Base-by-base conservation (phyloP, 2,113 vertebrate genomes). In the Malaclemys terrapin region DNA sequence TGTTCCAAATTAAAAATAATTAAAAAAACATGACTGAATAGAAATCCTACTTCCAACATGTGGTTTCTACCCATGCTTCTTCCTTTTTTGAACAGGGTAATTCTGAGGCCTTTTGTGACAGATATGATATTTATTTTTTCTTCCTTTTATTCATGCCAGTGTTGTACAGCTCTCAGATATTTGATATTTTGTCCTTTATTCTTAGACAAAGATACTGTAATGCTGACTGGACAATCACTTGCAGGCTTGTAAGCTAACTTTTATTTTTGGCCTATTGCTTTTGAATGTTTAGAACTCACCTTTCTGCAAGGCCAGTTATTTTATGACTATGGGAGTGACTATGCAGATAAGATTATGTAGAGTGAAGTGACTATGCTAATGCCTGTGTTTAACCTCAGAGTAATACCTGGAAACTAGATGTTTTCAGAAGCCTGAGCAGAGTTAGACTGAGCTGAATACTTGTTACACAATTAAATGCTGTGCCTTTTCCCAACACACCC, bases 391-490 rank as follows among this genome's bases (percentile, higher is more conserved):
- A 19, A 16, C n/a, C 76, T 91, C 72, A 56, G 52, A 89, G 65
- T n/a, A 88, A 56, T 2, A 85, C 53, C 81, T 69, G n/a, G 62
- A 90, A 94, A 87, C 35, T 0, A 31, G 59, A 45, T 10, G 6
- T 42, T 94, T 97, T 81, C 76, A 82, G 29, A 93, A 45, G 27
- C 16, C 75, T n/a, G 22, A 83, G 45, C 57, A 25, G n/a, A 72
- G 80, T 93, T 50, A 53, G 10, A 13, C 22, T 24, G 24, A 49
- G 24, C 53, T 53, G 31, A 76, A 45, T n/a, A 20, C 42, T 69
- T 47, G 42, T 29, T 50, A 86, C 59, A 52, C 75, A 78, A 47
- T 54, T 47, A 10, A 8, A 8, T 59, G 65, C 65, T 38, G 65
- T 38, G 45, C 82, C 45, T 52, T 88, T 19, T 45, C 35, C 62